Percentiles rank a stretch among this genome's conserved stretches.
These are phyloP conservation scores for Bimastos eiseni DNA, from an alignment of 2,888 invertebrate genomes.

Conservation along the genomic window DNA sequence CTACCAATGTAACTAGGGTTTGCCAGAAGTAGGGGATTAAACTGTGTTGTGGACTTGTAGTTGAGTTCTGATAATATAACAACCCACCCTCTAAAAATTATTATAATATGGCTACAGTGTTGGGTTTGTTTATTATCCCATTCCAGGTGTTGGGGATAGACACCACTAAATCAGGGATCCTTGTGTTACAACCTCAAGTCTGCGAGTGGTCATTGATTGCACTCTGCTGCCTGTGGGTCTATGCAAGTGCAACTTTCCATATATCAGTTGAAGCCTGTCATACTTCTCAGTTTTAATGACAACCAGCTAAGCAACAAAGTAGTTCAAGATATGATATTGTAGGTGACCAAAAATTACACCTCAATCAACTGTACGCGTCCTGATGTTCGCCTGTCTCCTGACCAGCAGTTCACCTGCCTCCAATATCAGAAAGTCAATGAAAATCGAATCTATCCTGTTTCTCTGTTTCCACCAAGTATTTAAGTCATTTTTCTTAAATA, in stretches of 20 bases:
- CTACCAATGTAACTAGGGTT: too few relatives aligned
- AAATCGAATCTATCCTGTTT: not conserved
- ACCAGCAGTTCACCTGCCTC: conserved; percentile 29
- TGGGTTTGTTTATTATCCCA: too few relatives aligned
- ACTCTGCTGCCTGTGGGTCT: not conserved
- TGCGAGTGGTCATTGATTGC: not conserved
- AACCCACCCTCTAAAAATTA: too few relatives aligned
- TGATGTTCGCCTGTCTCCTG: conserved; percentile 36
- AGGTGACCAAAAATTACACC: conserved; percentile 16
- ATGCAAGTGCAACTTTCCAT: not conserved
- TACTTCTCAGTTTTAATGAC: not conserved
- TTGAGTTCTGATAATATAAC: too few relatives aligned
- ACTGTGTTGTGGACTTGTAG: too few relatives aligned
- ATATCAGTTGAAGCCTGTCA: not conserved
- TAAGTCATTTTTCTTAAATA: not conserved
- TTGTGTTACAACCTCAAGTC: too few relatives aligned
- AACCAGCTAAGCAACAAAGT: not conserved
- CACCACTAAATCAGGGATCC: too few relatives aligned
- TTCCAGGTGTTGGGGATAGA: too few relatives aligned
- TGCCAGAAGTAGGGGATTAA: too few relatives aligned
- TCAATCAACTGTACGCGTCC: conserved; percentile 25
- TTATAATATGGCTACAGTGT: too few relatives aligned
- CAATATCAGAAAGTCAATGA: not conserved
- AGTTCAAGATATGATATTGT: not conserved
- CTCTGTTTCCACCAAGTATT: conserved; percentile 37